Evolutionary conservation across 1,140 invertebrate species (phyloP), one percentile per base, ranked within the genome.

Genomic region (Cepaea nemoralis): DNA sequence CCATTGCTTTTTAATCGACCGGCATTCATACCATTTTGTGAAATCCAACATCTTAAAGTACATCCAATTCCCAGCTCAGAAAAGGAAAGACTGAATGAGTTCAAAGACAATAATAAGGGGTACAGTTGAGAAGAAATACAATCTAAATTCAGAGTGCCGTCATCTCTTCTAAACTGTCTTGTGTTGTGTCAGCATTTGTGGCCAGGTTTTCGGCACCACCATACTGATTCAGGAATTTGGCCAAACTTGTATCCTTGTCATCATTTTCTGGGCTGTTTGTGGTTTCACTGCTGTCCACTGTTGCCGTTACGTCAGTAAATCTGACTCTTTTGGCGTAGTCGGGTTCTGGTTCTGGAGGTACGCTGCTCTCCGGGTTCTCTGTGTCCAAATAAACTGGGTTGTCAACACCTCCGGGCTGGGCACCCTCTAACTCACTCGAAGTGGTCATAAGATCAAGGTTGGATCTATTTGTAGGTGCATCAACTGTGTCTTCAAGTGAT

Each of bases 301-400:
- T 63, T 63, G 59, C 16, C 16, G 27, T 27, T 31, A 27, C 48
- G 69, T 63, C 59, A 33, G 2, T 24, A 33, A 74, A 74, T 16
- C 40, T 39, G 40, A 74, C 71, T 74, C 22, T 48, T 27, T 74
- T 74, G 33, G 40, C 40, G 33, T 74, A 74, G 24, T 74, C 71
- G n/a, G 71, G 71, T 19, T 74, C 71, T 0, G 71, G 71, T 48
- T 74, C 71, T 42, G 37, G 27, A 1, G 27, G 39, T 50, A 31
- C 10, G 16, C 10, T 5, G 59, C 6, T 31, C 10, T 31, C 59
- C 27, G 59, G 10, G 22, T 63, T 16, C 0, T 63, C 50, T 5
- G 5, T 31, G n/a, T 31, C 22, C 10, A 6, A 27, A 8, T 63
- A 63, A 22, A n/a, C 22, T 63, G 59, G 6, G 16, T n/a, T 63